These are phyloP conservation scores for Merops nubicus DNA, from an alignment of 2,113 vertebrate species.

Conservation along the genomic window DNA sequence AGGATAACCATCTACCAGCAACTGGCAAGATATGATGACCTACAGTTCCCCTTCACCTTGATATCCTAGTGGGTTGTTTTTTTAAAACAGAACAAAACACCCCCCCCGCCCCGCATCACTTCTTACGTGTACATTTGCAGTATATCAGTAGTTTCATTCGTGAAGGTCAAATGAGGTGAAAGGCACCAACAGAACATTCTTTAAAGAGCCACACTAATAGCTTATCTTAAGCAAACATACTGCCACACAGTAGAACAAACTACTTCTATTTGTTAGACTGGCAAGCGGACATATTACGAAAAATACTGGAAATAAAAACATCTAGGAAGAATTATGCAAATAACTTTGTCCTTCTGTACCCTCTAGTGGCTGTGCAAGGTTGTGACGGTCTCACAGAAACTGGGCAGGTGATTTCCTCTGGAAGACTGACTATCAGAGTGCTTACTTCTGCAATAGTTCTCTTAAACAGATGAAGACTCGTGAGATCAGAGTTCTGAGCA, in stretches of 20 bases:
- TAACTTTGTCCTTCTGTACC: conserved; percentile 7
- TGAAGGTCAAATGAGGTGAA: conserved; percentile 39
- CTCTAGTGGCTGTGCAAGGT: conserved; percentile 28
- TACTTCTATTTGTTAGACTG: neutral
- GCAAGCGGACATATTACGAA: neutral
- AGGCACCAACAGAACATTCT: neutral
- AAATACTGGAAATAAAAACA: neutral
- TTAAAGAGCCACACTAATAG: neutral
- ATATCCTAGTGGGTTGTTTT: neutral
- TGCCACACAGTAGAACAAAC: neutral
- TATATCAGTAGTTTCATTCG: neutral
- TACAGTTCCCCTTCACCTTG: neutral
- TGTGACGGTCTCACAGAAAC: neutral
- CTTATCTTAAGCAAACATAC: conserved; percentile 53
- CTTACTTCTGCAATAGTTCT: neutral
- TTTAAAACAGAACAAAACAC: neutral
- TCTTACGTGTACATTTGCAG: neutral
- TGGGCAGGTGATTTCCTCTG: neutral
- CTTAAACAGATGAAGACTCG: neutral
- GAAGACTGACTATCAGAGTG: neutral
- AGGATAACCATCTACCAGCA: neutral
- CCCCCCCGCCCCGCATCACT: neutral
- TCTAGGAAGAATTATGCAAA: neutral
- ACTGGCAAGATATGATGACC: neutral
- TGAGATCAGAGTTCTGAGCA: neutral